These are phyloP conservation scores for Macquaria ambigua DNA, from an alignment of 2,113 vertebrate genomes.

Conservation along the genomic window DNA sequence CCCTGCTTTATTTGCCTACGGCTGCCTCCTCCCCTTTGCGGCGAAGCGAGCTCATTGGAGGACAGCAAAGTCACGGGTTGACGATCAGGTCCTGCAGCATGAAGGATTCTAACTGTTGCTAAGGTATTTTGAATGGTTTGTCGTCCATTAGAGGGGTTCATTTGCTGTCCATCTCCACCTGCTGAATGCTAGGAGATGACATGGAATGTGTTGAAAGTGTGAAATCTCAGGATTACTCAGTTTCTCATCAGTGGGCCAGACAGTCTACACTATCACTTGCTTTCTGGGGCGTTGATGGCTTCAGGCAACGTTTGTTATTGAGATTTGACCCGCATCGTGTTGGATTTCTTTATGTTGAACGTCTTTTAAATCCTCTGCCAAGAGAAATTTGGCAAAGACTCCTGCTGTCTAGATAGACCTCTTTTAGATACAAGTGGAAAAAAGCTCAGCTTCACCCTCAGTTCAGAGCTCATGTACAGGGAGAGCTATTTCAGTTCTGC, in stretches of 20 bases:
- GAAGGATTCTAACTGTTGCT: slow-evolving; percentile 77
- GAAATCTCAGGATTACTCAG: slow-evolving; percentile 56
- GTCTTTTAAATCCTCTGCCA: slow-evolving; percentile 63
- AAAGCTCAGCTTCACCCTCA: slow-evolving; percentile 72
- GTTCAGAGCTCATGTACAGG: slow-evolving; percentile 74
- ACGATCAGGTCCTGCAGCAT: slow-evolving; percentile 40
- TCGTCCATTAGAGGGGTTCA: slow-evolving; percentile 56
- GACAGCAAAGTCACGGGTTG: slow-evolving; percentile 62
- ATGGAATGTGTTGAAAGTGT: slow-evolving; percentile 56
- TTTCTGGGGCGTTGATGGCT: slow-evolving; percentile 59
- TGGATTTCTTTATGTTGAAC: slow-evolving; percentile 50
- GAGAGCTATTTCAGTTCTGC: slow-evolving; percentile 51
- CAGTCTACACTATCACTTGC: slow-evolving; percentile 39
- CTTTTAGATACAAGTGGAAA: slow-evolving; percentile 42
- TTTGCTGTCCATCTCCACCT: slow-evolving; percentile 54
- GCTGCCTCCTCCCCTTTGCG: slow-evolving; percentile 59
- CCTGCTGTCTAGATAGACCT: slow-evolving; percentile 54
- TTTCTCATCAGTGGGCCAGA: slow-evolving; percentile 66
- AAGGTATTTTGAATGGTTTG: slow-evolving; percentile 67
- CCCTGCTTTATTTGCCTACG: slow-evolving; percentile 55
- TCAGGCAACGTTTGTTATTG: slow-evolving; percentile 64
- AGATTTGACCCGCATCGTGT: slow-evolving; percentile 61
- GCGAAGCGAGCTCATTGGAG: slow-evolving; percentile 74
- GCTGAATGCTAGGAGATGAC: slow-evolving; percentile 49
- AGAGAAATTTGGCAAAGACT: slow-evolving; percentile 66